Evolutionary conservation across 2,797 vertebrate species (phyloP).

Genomic region (Hypotaenidia okinawae): DNA sequence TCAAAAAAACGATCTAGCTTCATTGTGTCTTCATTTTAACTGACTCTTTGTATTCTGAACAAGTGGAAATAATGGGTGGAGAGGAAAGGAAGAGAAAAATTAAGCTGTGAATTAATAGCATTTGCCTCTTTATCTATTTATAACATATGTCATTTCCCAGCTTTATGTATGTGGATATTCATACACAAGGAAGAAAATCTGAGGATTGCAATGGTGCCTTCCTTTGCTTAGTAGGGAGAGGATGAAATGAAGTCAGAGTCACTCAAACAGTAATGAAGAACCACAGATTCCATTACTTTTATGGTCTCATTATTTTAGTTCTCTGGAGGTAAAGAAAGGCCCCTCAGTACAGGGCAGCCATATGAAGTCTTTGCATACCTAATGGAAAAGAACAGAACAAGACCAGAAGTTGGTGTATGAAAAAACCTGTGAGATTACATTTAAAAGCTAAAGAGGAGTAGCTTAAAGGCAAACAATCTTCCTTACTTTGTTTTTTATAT

Average conservation of each 20-base stretch:
- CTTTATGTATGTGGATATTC: not conserved
- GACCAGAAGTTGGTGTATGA: not conserved
- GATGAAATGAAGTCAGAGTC: not conserved
- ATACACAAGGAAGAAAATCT: not conserved
- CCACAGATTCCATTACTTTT: not conserved
- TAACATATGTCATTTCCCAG: not conserved
- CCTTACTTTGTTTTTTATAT: slow-evolving; percentile 32
- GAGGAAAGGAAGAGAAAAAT: not conserved
- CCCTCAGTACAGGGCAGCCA: not conserved
- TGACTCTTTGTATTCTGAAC: not conserved
- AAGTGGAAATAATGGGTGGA: not conserved
- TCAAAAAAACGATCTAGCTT: not conserved
- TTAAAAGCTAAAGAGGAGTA: not conserved
- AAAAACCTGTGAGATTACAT: not conserved
- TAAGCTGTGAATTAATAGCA: not conserved
- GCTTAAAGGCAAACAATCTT: not conserved
- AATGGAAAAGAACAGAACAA: not conserved
- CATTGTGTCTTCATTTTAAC: not conserved
- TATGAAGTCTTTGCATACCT: not conserved
- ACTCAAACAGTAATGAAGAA: not conserved
- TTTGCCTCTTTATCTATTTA: not conserved
- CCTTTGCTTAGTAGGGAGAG: not conserved
- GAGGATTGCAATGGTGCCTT: not conserved
- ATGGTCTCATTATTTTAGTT: not conserved
- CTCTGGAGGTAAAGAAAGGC: not conserved